These are phyloP conservation scores for Ornithoptera alexandrae DNA, from an alignment of 2,888 invertebrate genomes.

Conservation along the genomic window DNA sequence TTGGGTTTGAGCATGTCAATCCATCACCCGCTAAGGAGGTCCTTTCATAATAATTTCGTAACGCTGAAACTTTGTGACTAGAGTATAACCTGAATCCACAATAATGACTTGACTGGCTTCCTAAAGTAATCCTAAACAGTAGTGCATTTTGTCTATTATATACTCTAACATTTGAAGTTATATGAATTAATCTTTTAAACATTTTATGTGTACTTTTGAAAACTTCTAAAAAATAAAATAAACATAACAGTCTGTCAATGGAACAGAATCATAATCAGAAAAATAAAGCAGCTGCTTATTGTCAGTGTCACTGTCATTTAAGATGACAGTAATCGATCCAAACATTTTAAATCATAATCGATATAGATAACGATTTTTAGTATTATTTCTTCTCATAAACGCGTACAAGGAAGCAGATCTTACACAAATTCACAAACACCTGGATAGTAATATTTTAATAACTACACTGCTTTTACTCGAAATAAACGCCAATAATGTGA, in stretches of 20 bases:
- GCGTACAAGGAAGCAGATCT: too few species aligned
- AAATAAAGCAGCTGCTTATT: not conserved
- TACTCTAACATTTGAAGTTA: conserved; percentile 60
- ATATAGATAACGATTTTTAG: not conserved
- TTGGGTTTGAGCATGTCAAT: conserved; percentile 51
- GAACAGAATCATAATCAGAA: conserved; percentile 8
- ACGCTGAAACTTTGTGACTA: conserved; percentile 53
- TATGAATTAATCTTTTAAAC: conserved; percentile 62
- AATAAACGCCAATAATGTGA: too few species aligned
- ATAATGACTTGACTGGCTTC: conserved; percentile 57
- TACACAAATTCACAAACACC: too few species aligned
- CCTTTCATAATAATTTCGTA: conserved; percentile 62
- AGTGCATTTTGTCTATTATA: conserved; percentile 54
- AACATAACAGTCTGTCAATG: conserved; percentile 38
- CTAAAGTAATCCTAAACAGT: conserved; percentile 47
- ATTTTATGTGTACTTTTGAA: conserved; percentile 50
- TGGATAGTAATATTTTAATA: too few species aligned
- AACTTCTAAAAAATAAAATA: conserved; percentile 38
- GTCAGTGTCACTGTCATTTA: conserved; percentile 19
- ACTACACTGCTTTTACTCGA: too few species aligned
- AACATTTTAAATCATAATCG: not conserved
- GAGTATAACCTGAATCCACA: conserved; percentile 67
- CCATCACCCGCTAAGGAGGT: conserved; percentile 50
- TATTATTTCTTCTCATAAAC: too few species aligned
- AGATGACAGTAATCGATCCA: not conserved